Conservation (phyloP, 2,888 invertebrate genomes). For the Anoplius nigerrimus region DNA sequence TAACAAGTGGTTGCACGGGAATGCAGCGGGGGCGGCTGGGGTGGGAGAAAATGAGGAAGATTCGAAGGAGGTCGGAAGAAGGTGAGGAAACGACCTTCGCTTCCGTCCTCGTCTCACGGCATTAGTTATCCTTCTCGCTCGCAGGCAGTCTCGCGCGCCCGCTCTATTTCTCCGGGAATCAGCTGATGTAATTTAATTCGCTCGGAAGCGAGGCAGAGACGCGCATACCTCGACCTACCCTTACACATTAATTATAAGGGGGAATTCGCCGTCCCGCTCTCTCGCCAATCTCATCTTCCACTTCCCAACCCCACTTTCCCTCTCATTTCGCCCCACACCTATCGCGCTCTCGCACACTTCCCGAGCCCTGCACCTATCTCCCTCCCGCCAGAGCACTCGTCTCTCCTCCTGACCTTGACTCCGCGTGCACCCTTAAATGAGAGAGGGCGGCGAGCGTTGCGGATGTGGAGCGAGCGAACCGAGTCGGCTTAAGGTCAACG, state of each 20-base stretch:
- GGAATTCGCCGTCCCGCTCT: constrained; percentile 53
- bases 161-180: constrained; percentile 49
- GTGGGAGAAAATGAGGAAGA: constrained; percentile 32
- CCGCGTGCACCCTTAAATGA: constrained; percentile 60
- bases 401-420: constrained; percentile 58
- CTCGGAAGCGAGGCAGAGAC: constrained; percentile 53
- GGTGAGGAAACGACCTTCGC: constrained; percentile 46
- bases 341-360: constrained; percentile 40
- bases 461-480: constrained; percentile 53
- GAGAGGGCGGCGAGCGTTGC: constrained; percentile 57
- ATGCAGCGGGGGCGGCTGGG: constrained; percentile 26
- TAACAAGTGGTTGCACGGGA: constrained; percentile 60
- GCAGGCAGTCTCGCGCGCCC: constrained; percentile 11
- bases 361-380: constrained; percentile 47
- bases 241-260: constrained; percentile 74
- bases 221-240: constrained; percentile 70
- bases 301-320: constrained; percentile 54
- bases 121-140: constrained; percentile 20
- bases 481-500: constrained; percentile 7
- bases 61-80: constrained; percentile 46
- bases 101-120: background rate
- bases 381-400: constrained; percentile 61
- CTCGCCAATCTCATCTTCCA: constrained; percentile 45
- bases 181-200: constrained; percentile 72
- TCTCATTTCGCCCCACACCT: constrained; percentile 55